Percentiles rank a stretch among this genome's conserved stretches.
Conservation (phyloP, 2,113 vertebrate species). For the Cariama cristata region DNA sequence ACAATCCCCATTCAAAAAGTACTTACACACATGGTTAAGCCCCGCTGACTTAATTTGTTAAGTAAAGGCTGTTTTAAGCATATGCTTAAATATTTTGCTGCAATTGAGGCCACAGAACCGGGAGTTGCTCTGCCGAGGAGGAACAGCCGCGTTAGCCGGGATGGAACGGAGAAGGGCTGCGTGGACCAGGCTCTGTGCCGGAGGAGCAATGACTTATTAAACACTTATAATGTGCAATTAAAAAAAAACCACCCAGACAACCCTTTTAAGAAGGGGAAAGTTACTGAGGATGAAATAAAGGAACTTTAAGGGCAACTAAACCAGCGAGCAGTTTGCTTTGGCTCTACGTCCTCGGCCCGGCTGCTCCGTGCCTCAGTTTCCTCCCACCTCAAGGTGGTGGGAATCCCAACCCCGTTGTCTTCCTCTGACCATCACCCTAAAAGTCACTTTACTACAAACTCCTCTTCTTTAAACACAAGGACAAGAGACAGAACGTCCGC, state of each 20-base stretch:
- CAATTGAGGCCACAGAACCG: background rate
- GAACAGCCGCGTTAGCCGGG: fast-evolving
- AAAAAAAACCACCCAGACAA: background rate
- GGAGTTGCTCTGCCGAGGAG: background rate
- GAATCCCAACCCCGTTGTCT: background rate
- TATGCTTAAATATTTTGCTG: constrained; percentile 20
- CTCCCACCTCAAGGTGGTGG: too few relatives aligned
- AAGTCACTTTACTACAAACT: background rate
- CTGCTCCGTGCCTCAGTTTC: background rate
- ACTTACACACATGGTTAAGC: constrained; percentile 44
- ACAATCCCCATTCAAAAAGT: constrained; percentile 28
- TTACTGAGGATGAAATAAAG: background rate
- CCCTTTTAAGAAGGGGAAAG: background rate
- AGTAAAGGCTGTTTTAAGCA: constrained; percentile 25
- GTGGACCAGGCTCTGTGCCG: fast-evolving
- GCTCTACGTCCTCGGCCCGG: background rate
- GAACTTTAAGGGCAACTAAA: background rate
- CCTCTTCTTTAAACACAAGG: background rate
- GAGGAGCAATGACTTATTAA: background rate
- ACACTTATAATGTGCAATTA: background rate
- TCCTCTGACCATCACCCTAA: background rate
- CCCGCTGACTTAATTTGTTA: background rate
- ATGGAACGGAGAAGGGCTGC: fast-evolving
- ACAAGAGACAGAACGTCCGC: background rate
- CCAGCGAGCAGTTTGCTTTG: background rate